Evolutionary conservation across 37 sponge, comb jelly and placozoan species (phyloP).

Genomic region (Beroe ovata): DNA sequence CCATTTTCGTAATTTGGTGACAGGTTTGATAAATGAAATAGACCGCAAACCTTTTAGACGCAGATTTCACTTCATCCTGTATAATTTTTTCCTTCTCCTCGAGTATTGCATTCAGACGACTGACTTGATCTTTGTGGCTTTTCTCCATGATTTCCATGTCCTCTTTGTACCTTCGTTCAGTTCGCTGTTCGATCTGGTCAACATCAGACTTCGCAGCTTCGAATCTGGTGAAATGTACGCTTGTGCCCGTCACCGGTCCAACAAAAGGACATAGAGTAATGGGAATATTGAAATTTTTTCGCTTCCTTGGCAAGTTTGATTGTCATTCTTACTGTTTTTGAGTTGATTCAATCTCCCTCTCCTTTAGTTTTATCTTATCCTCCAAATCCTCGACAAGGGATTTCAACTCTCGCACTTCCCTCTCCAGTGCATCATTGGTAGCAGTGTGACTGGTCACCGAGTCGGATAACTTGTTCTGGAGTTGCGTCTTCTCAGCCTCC

Average conservation of each 20-base stretch:
- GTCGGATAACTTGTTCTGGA: background rate
- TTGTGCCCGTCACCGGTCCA: no score
- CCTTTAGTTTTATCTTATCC: background rate
- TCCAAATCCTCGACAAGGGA: background rate
- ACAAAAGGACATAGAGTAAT: no score
- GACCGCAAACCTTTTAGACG: constrained; percentile 4
- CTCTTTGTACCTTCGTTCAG: constrained; percentile 17
- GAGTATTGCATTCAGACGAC: background rate
- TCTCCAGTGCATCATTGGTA: background rate
- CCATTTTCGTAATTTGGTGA: no score
- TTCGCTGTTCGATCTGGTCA: background rate
- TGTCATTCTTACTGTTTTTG: background rate
- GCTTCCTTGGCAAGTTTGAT: background rate
- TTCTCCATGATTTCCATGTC: background rate
- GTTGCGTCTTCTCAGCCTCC: constrained; percentile 3
- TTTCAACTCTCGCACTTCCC: background rate
- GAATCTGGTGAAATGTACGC: no score
- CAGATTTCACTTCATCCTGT: constrained; percentile 4
- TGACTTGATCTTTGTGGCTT: background rate
- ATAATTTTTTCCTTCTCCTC: constrained; percentile 61
- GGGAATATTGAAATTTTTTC: no score
- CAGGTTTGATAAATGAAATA: no score
- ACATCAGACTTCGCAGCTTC: background rate
- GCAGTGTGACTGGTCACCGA: background rate
- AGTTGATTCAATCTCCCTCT: background rate